These are phyloP conservation scores for Phengaris alcon DNA, from an alignment of 2,888 invertebrate genomes.

Conservation along the genomic window DNA sequence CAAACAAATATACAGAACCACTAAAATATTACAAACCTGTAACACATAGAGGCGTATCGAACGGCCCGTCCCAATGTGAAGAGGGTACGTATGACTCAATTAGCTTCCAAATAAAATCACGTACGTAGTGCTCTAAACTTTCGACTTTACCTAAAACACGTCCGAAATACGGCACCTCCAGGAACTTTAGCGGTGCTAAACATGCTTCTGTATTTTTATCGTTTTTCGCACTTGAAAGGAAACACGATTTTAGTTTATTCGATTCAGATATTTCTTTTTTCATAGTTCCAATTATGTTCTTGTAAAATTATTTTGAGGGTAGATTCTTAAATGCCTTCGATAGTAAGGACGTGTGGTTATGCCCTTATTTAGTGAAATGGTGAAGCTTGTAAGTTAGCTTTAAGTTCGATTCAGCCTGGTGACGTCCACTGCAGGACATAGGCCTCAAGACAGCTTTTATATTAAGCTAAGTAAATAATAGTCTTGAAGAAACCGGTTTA, in stretches of 20 bases:
- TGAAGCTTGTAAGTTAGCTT: too few species aligned
- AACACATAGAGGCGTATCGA: conserved; percentile 56
- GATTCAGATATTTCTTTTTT: background rate
- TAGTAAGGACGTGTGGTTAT: too few species aligned
- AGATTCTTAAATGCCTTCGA: too few species aligned
- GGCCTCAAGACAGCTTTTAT: too few species aligned
- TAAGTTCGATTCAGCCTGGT: too few species aligned
- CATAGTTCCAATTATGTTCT: too few species aligned
- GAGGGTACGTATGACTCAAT: conserved; percentile 53
- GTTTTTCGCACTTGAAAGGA: conserved; percentile 52
- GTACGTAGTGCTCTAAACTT: conserved; percentile 42
- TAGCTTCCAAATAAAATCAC: conserved; percentile 53
- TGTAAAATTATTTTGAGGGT: too few species aligned
- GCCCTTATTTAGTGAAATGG: too few species aligned
- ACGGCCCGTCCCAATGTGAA: conserved; percentile 54
- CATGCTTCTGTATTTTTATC: conserved; percentile 54
- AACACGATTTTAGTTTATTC: background rate
- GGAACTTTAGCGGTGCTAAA: conserved; percentile 55
- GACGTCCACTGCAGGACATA: too few species aligned
- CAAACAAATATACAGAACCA: conserved; percentile 30
- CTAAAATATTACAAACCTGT: conserved; percentile 46
- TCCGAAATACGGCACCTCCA: conserved; percentile 60
- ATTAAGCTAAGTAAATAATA: too few species aligned
- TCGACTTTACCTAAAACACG: conserved; percentile 48
- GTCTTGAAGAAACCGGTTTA: too few species aligned